These are phyloP conservation scores for Bolinopsis microptera DNA, from an alignment of 37 sponge, comb jelly and placozoan species.

Conservation along the genomic window DNA sequence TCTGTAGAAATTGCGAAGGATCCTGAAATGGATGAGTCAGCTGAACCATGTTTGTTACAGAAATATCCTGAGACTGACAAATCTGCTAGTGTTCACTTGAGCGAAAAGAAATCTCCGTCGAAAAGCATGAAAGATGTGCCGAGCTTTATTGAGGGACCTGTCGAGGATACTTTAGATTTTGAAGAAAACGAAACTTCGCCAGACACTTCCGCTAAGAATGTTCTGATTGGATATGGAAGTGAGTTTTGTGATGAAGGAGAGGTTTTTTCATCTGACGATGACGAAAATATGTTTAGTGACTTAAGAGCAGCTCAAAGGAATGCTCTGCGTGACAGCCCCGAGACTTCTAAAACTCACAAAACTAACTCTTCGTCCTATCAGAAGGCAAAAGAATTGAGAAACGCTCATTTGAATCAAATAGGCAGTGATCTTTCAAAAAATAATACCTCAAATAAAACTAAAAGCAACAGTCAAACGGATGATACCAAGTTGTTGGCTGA, in stretches of 20 bases:
- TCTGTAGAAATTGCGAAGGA: not conserved
- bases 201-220: not conserved
- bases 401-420: not conserved
- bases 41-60: too few species aligned
- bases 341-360: not conserved
- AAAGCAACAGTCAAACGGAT: not conserved
- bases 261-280: slow-evolving; percentile 37
- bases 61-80: not conserved
- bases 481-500: not conserved
- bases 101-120: not conserved
- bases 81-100: not conserved
- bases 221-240: slow-evolving; percentile 16
- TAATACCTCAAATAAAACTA: not conserved
- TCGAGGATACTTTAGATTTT: slow-evolving; percentile 36
- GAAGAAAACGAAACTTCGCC: not conserved
- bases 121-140: slow-evolving; percentile 46
- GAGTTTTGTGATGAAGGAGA: slow-evolving; percentile 51
- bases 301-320: not conserved
- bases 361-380: not conserved
- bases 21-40: not conserved
- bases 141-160: slow-evolving; percentile 13
- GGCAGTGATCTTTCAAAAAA: not conserved
- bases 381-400: not conserved
- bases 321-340: not conserved
- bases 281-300: not conserved